Percentiles rank a stretch among this genome's conserved stretches.
These are phyloP conservation scores for Rhadina sibilatrix DNA, from an alignment of 2,113 vertebrate species.

Conservation along the genomic window DNA sequence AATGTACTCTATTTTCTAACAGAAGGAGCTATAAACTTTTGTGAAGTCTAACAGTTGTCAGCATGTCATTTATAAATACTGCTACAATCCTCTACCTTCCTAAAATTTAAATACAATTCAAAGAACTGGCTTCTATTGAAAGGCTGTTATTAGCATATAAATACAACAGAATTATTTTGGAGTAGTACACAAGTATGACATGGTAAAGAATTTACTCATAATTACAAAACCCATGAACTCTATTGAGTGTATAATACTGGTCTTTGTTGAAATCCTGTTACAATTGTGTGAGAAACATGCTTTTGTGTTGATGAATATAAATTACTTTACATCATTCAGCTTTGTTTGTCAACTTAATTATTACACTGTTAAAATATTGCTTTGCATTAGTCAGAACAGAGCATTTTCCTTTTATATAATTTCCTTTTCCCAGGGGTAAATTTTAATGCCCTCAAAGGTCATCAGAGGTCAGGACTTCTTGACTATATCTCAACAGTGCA, in stretches of 20 bases:
- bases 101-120: slow-evolving; percentile 76
- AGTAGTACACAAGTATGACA: slow-evolving; percentile 64
- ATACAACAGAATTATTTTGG: slow-evolving; percentile 73
- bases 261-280: slow-evolving; percentile 56
- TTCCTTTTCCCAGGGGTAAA: slow-evolving; percentile 59
- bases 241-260: slow-evolving; percentile 38
- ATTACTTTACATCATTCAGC: slow-evolving; percentile 58
- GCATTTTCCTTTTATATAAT: slow-evolving; percentile 43
- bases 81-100: slow-evolving; percentile 70
- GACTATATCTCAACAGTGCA: slow-evolving; percentile 72
- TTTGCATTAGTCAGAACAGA: slow-evolving; percentile 47
- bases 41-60: slow-evolving; percentile 75
- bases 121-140: slow-evolving; percentile 63
- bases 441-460: slow-evolving; percentile 69
- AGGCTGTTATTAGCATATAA: slow-evolving; percentile 76
- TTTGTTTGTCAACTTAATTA: slow-evolving; percentile 63
- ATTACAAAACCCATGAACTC: slow-evolving; percentile 69
- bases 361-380: slow-evolving; percentile 53
- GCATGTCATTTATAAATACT: slow-evolving; percentile 68
- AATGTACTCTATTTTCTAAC: slow-evolving; percentile 69
- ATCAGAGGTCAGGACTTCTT: slow-evolving; percentile 69
- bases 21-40: slow-evolving; percentile 73
- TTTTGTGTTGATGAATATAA: slow-evolving; percentile 67
- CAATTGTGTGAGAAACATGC: slow-evolving; percentile 51
- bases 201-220: slow-evolving; percentile 71